Evolutionary conservation across 2,888 invertebrate species (phyloP).

Genomic region (Gastrophysa polygoni): DNA sequence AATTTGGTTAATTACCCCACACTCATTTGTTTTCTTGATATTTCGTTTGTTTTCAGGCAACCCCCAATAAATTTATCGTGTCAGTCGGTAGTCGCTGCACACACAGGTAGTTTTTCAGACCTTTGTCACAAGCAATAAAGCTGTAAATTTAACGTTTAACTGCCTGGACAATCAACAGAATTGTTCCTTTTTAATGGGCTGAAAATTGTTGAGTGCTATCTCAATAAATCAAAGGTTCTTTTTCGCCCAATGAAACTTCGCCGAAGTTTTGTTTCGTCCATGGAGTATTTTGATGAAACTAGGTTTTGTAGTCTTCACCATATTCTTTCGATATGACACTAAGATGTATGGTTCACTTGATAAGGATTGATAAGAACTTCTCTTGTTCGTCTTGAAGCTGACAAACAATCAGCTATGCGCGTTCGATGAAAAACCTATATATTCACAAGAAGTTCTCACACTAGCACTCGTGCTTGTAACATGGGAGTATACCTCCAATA

Average conservation of each 20-base stretch:
- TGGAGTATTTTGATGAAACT: neutral
- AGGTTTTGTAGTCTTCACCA: too few relatives aligned
- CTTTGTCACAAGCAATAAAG: slow-evolving; percentile 14
- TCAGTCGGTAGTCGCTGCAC: slow-evolving; percentile 4
- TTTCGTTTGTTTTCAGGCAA: slow-evolving; percentile 9
- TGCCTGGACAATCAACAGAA: neutral
- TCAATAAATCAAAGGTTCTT: neutral
- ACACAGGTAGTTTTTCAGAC: slow-evolving; percentile 10
- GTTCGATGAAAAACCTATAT: too few relatives aligned
- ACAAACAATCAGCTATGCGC: too few relatives aligned
- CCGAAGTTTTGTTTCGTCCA: too few relatives aligned
- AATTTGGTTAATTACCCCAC: slow-evolving; percentile 7
- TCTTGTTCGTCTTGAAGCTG: too few relatives aligned
- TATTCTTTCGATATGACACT: too few relatives aligned
- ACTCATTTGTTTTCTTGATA: slow-evolving; percentile 8
- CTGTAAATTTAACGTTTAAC: neutral
- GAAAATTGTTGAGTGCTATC: neutral
- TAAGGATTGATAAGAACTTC: too few relatives aligned
- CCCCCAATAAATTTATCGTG: slow-evolving; percentile 8
- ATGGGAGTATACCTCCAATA: too few relatives aligned
- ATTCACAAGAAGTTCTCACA: too few relatives aligned
- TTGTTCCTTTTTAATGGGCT: slow-evolving; percentile 10
- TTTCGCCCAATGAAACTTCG: neutral
- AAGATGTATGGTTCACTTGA: too few relatives aligned
- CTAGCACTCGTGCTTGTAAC: too few relatives aligned